Percentiles rank a stretch among this genome's conserved stretches.
phyloP scores from a whole-genome alignment of 1,140 invertebrate genomes.

The Caenorhabditis tropicalis region DNA sequence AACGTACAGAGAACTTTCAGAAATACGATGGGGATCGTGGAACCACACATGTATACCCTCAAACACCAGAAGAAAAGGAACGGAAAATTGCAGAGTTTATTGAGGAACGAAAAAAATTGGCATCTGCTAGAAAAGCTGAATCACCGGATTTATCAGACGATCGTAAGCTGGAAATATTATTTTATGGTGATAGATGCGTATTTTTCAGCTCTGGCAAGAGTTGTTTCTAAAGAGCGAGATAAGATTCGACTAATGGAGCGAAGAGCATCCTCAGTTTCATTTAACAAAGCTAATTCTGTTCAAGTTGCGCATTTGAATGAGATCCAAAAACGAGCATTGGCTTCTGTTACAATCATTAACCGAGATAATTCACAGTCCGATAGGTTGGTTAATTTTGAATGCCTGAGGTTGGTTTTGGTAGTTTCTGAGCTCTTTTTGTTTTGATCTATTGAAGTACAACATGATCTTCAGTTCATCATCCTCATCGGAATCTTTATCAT shows the following conservation, averaged over 20 bases:
- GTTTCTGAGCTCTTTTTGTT: no score
- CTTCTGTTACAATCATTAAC: not conserved
- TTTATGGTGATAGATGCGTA: not conserved
- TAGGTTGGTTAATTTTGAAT: not conserved
- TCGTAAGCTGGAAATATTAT: not conserved
- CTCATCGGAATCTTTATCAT: not conserved
- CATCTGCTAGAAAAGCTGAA: not conserved
- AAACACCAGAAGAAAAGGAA: conserved; percentile 12
- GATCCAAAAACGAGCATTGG: not conserved
- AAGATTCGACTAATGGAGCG: not conserved
- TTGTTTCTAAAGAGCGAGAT: not conserved
- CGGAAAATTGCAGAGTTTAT: conserved; percentile 29
- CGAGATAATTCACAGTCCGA: not conserved
- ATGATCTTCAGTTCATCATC: not conserved
- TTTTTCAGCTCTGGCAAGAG: not conserved
- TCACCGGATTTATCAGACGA: conserved; percentile 2
- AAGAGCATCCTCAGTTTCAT: conserved; percentile 5
- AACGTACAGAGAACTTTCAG: not conserved
- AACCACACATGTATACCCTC: not conserved
- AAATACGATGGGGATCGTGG: conserved; percentile 10
- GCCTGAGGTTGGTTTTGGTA: no score
- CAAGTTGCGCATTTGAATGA: not conserved
- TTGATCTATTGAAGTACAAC: no score
- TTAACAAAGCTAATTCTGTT: not conserved
- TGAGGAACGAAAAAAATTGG: not conserved